Evolutionary conservation across 2,797 vertebrate genomes (phyloP), one percentile per base, ranked within the genome.

Genomic region (Fratercula arctica): DNA sequence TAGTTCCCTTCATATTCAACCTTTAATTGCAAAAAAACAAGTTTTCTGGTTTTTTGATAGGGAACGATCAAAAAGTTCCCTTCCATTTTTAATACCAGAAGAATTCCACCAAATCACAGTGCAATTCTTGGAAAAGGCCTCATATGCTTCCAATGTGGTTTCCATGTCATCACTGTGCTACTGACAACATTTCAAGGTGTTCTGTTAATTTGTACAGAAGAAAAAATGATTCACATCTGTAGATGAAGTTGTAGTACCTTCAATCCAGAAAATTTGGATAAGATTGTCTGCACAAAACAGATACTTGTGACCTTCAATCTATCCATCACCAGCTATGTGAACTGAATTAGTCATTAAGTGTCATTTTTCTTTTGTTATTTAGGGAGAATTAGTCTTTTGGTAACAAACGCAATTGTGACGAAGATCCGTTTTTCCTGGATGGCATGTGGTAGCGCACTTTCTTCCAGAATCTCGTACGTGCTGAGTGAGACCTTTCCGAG

Each of bases 381-480:
- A 46, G 83, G 70, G 48, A 41, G 84, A 59, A 59, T 33, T 95
- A 7, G 53, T 72, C 53, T 9, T 16, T 95, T 9, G 90, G 66
- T 50, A 95, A 70, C 33, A 95, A 73, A 41, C 39, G 90, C 28
- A 89, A 50, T 48, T 37, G 79, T 74, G 94, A 74, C 4, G 89
- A 77, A 89, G 67, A 76, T 6, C 23, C 18, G 13, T 8, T 90
- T 63, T n/a, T 94, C 64, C 87, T 97, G 31, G 93, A 95, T 1
- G 99, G 99, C 99, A 99, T 99, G 50, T 96, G 97, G 90, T 99
- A 99, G 73, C 98, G 97, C 51, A 99, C 94, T 5, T 97, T 97
- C 90, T 99, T 99, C 99, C 99, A 99, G 96, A 99, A 99, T 60
- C 87, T 98, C 82, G 98, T 98, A 72, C 98, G 98, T 50, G 98